Base-by-base conservation (phyloP, 2,888 invertebrate genomes). In the Eumacrocentrus americanus region DNA sequence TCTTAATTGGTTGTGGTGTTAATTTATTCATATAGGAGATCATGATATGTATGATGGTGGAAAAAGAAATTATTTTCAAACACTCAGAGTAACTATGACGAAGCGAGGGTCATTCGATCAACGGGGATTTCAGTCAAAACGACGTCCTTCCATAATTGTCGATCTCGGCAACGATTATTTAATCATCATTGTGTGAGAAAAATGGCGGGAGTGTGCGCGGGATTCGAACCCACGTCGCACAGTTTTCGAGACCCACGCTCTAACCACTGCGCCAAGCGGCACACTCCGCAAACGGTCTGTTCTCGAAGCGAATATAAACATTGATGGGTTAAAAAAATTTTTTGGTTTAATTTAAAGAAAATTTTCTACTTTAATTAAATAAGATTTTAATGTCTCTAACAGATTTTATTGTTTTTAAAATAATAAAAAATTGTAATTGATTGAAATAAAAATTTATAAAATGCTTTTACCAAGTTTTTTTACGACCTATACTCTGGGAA, bases 81-180 rank as follows among this genome's bases (percentile, higher is more conserved):
- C 70, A 72, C 78, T 77, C 78, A 77, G 78, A 69, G 73, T 77
- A 77, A 77, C 77, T 76, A 77, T 77, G 77, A 77, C 76, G 62
- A 52, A 56, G 67, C 62, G 48, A 9, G 29, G 12, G 52, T 72
- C 74, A 76, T 60, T 6, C n/a, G 67, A 69, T 42, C 61, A 55
- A 54, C 67, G 64, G 23, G 63, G 60, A 58, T 37, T 23, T 44
- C 18, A 38, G 69, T 69, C 70, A 72, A 67, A 60, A 72, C 72
- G 72, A 75, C 63, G 20, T 6, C 1, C 23, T 64, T 58, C 46
- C 25, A 37, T 46, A 68, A 64, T 61, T 68, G 63, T 55, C 60
- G 61, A 54, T 58, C 71, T 72, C 67, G 38, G 72, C 70, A 72
- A 72, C 67, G 18, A 44, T 56, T 61, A 14, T 60, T 47, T 48